A percentile compares a stretch with the other conserved stretches of the same genome.
phyloP scores from a whole-genome alignment of 2,888 invertebrate species.

The Eristalis intricaria region DNA sequence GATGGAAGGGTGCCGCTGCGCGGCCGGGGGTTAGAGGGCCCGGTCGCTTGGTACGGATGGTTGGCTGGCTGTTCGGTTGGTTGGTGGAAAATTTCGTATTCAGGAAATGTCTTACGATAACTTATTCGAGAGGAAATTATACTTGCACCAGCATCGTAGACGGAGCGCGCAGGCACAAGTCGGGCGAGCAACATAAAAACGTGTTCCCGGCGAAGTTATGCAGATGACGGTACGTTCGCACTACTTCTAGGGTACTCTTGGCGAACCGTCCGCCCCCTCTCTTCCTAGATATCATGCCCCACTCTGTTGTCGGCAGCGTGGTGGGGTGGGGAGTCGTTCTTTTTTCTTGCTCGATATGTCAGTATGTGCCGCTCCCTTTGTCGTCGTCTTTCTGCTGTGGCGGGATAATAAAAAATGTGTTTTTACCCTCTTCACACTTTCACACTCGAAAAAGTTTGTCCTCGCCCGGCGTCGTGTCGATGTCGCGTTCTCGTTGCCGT shows the following conservation, averaged over 20 bases:
- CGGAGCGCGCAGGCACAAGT: conserved; percentile 15
- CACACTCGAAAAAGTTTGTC: conserved; percentile 66
- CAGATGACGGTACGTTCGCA: conserved; percentile 3
- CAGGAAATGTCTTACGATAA: conserved; percentile 72
- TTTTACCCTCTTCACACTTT: conserved; percentile 69
- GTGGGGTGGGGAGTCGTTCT: conserved; percentile 18
- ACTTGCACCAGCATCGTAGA: conserved; percentile 60
- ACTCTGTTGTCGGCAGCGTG: not conserved
- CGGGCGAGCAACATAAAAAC: conserved; percentile 59
- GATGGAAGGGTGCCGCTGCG: conserved; percentile 1
- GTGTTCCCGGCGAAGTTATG: conserved; percentile 58
- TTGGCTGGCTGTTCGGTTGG: not conserved
- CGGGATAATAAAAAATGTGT: conserved; percentile 60
- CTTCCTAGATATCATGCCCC: too few species aligned
- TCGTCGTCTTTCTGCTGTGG: not conserved
- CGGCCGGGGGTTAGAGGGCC: not conserved
- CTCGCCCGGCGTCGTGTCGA: conserved; percentile 32
- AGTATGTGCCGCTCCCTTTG: not conserved
- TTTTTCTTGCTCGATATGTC: not conserved
- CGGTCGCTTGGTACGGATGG: not conserved
- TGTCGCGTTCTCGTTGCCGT: conserved; percentile 7
- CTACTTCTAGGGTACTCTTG: not conserved
- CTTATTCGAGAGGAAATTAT: conserved; percentile 72
- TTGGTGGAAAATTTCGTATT: conserved; percentile 61
- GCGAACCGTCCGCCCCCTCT: not conserved